These are phyloP conservation scores for Myoxocephalus aenaeus DNA, from an alignment of 2,797 vertebrate genomes.

Conservation along the genomic window DNA sequence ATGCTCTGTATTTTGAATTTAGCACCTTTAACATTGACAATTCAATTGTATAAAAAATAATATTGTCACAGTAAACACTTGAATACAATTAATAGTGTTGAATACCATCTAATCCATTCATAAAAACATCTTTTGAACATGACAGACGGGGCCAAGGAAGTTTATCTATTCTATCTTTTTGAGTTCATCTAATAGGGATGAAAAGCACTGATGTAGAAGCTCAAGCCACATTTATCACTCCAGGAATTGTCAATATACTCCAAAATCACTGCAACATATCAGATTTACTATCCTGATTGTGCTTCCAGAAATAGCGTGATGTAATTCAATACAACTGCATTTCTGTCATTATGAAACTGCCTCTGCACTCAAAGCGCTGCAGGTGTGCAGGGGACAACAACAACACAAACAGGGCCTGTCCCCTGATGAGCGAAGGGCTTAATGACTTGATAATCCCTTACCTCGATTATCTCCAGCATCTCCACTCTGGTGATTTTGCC, in stretches of 20 bases:
- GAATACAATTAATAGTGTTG: neutral
- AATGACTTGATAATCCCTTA: constrained; percentile 77
- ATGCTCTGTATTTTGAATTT: neutral
- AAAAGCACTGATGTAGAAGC: constrained; percentile 3
- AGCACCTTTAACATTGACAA: neutral
- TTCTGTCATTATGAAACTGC: constrained; percentile 28
- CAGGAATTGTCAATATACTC: constrained; percentile 37
- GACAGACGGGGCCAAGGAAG: neutral
- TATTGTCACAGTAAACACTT: neutral
- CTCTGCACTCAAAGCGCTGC: constrained; percentile 28
- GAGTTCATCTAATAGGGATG: neutral
- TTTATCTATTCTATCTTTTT: neutral
- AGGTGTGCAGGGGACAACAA: constrained; percentile 48
- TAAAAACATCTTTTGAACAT: neutral
- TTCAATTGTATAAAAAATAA: neutral
- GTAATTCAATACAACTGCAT: constrained; percentile 62
- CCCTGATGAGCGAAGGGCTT: constrained; percentile 54
- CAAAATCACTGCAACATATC: constrained; percentile 40
- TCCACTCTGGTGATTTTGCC: constrained; percentile 99
- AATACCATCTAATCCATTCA: neutral
- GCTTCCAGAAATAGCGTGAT: constrained; percentile 48
- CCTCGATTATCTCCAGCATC: constrained; percentile 99
- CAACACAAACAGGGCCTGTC: constrained; percentile 8
- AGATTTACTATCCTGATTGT: constrained; percentile 50
- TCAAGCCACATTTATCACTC: constrained; percentile 22